A percentile compares a stretch with the other conserved stretches of the same genome.
Conservation (phyloP, 1,140 invertebrate species). For the Macrobrachium nipponense region DNA sequence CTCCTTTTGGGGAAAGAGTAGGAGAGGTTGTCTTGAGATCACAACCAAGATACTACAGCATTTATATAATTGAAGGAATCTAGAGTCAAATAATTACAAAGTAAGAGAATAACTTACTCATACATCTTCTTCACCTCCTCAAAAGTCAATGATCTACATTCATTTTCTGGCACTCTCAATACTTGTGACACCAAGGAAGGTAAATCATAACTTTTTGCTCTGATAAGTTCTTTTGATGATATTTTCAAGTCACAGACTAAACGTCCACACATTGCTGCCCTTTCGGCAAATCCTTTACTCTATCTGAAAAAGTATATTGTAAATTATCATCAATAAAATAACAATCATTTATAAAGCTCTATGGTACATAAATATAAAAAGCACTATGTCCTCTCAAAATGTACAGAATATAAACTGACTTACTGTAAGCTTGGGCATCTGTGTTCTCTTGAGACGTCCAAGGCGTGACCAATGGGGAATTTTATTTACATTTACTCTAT, state of each 20-base stretch:
- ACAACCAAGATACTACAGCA: no score
- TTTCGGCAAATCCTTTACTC: constrained; percentile 71
- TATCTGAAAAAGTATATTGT: constrained; percentile 63
- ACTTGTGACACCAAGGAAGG: constrained; percentile 77
- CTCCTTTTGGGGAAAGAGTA: no score
- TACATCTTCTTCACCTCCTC: constrained; percentile 78
- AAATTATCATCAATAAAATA: constrained; percentile 67
- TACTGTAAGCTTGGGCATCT: constrained; percentile 69
- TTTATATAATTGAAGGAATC: no score
- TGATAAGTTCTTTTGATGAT: constrained; percentile 93
- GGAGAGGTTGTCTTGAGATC: no score
- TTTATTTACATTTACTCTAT: constrained; percentile 80
- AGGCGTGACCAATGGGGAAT: constrained; percentile 92
- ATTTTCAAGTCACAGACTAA: constrained; percentile 94
- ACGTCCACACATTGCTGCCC: constrained; percentile 79
- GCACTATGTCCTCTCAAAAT: neutral
- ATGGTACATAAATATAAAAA: neutral
- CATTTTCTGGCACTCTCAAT: constrained; percentile 75
- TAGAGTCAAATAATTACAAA: no score
- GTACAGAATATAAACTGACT: constrained; percentile 66
- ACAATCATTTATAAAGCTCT: constrained; percentile 1
- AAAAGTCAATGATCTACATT: constrained; percentile 77
- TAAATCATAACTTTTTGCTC: constrained; percentile 91
- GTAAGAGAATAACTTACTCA: constrained; percentile 40
- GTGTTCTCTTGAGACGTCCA: constrained; percentile 82